A percentile compares a stretch with the other conserved stretches of the same genome.
Conservation (phyloP, 1,140 invertebrate species). For the honey bee (Apis mellifera) region DNA sequence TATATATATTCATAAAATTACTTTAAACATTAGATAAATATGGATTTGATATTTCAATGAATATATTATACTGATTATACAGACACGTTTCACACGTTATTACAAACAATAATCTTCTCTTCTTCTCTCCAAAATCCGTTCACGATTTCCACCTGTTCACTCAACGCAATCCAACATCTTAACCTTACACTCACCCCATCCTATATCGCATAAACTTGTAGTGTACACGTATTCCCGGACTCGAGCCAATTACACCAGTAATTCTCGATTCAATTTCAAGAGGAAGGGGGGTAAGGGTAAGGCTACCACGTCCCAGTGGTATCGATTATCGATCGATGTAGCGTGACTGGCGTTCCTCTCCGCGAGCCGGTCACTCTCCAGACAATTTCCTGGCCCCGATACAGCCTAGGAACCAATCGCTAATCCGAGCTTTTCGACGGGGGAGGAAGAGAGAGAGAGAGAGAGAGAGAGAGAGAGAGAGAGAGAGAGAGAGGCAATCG, state of each 20-base stretch:
- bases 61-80: no score
- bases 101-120: neutral
- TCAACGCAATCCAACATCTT: conserved; percentile 25
- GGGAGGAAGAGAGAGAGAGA: neutral
- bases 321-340: conserved; percentile 61
- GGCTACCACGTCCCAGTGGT: conserved; percentile 3
- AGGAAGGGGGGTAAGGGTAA: neutral
- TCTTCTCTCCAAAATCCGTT: no score
- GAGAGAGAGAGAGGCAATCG: neutral
- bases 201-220: conserved; percentile 19
- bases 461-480: neutral
- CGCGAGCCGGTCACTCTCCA: conserved; percentile 29
- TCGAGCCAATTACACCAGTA: conserved; percentile 73
- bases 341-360: conserved; percentile 29
- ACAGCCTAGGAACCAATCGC: conserved; percentile 14
- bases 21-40: no score
- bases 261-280: conserved; percentile 73
- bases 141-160: neutral
- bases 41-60: no score
- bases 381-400: conserved; percentile 42
- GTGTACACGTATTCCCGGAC: conserved; percentile 60
- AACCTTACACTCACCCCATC: conserved; percentile 62
- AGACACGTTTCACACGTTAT: no score
- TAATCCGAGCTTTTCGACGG: conserved; percentile 30
- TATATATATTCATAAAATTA: no score